Base-by-base conservation (phyloP, 2,113 vertebrate species). In the Nipponia nippon region DNA sequence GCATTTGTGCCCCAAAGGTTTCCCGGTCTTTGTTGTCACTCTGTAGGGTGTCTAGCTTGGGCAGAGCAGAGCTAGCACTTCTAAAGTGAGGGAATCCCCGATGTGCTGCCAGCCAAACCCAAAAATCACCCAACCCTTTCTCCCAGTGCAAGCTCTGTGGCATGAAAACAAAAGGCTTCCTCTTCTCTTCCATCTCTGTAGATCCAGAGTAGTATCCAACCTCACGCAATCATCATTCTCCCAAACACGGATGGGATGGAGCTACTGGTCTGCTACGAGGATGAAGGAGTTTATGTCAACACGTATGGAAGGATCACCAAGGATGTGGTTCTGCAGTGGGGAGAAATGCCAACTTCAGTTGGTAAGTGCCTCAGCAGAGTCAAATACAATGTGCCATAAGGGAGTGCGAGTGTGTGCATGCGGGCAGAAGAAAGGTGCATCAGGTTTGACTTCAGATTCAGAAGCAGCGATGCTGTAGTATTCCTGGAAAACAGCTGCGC, bases 291-390 rank as follows among this genome's bases (percentile, higher is more conserved):
- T 71, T 99, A 99, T 1, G 99, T 99, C 87, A 99, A 99, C 98
- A 99, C 99, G 0, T 99, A 99, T 0, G 99, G 99, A 36, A 99
- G 99, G 95, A 99, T 99, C 98, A 99, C 99, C 91, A 99, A 99
- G 97, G 99, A 99, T 32, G 99, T 99, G 96, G 99, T 99, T 96
- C 98, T 99, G 83, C 99, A 99, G 97, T 99, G 99, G 99, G 99
- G 99, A 83, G 99, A 99, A 98, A 99, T 99, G 99, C 99, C 99
- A 25, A 99, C 99, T 36, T 99, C 99, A 78, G 99, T 99, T 93
- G 99, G 99, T 99, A 97, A 72, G 99, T 97, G 55, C 52, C 34
- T 67, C 8, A 6, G 20, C 12, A 56, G 47, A 66, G 26, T 88
- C 59, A 20, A 6, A 18, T 8, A 0, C 10, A 42, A 1, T 1